A percentile compares a stretch with the other conserved stretches of the same genome.
These are phyloP conservation scores for Diphyllodes magnificus DNA, from an alignment of 2,113 vertebrate genomes.

Conservation along the genomic window DNA sequence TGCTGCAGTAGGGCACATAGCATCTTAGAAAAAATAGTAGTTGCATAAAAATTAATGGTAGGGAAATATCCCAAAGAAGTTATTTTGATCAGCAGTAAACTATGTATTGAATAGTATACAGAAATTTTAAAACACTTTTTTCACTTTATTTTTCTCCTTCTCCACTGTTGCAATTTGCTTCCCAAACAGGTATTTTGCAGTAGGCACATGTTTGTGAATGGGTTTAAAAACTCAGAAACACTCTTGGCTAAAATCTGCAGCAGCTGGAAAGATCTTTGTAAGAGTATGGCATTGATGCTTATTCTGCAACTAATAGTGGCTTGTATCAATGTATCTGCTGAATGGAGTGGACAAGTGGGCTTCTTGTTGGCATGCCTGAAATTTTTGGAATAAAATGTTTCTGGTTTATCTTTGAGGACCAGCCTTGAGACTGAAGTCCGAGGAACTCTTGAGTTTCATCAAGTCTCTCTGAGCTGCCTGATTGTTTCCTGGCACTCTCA, in stretches of 20 bases:
- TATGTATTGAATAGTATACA: not conserved
- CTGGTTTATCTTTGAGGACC: not conserved
- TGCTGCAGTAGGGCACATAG: not conserved
- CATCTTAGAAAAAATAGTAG: not conserved
- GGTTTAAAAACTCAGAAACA: not conserved
- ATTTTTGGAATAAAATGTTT: not conserved
- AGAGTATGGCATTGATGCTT: not conserved
- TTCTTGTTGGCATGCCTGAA: not conserved
- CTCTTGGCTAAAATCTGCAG: not conserved
- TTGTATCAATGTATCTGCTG: not conserved
- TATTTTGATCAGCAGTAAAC: not conserved
- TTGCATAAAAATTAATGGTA: not conserved
- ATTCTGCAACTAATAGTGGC: not conserved
- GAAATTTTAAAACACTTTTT: not conserved
- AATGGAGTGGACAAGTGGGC: not conserved
- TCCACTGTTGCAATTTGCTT: not conserved
- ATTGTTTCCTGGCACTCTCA: fast-evolving
- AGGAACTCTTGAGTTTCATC: not conserved
- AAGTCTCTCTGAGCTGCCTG: not conserved
- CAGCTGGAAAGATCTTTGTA: not conserved
- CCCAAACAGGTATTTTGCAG: not conserved
- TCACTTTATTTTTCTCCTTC: not conserved
- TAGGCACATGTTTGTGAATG: not conserved
- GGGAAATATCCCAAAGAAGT: not conserved
- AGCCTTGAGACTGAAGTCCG: not conserved